A percentile compares a stretch with the other conserved stretches of the same genome.
These are phyloP conservation scores for Teleogryllus oceanicus DNA, from an alignment of 2,888 invertebrate genomes.

Conservation along the genomic window DNA sequence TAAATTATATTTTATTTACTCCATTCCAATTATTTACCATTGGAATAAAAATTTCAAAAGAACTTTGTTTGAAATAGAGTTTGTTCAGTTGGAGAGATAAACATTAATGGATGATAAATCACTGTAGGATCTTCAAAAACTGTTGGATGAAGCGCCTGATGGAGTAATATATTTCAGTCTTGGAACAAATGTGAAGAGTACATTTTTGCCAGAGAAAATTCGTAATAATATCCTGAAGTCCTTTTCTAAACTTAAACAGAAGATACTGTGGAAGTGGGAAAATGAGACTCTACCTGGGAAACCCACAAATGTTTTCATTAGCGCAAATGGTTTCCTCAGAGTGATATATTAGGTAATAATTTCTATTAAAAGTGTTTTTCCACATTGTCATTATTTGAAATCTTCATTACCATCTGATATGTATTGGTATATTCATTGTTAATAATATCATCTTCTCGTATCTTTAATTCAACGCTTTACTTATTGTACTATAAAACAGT, in stretches of 20 bases:
- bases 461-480: no score
- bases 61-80: no score
- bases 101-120: no score
- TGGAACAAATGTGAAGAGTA: neutral
- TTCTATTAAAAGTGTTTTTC: neutral
- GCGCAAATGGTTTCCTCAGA: conserved; percentile 20
- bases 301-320: neutral
- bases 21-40: no score
- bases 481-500: no score
- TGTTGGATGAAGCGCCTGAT: neutral
- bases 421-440: no score
- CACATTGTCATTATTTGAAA: no score
- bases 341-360: conserved; percentile 2
- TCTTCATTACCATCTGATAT: no score
- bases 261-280: conserved; percentile 21
- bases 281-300: neutral
- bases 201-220: neutral
- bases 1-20: no score
- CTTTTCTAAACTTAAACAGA: conserved; percentile 22
- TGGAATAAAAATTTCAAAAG: no score
- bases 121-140: neutral
- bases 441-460: no score
- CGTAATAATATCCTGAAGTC: neutral
- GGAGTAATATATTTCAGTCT: conserved; percentile 8
- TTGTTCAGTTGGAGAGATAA: no score